Percentiles rank a stretch among this genome's conserved stretches.
These are phyloP conservation scores for Tenualosa thibaudeaui DNA, from an alignment of 2,797 vertebrate species.

Conservation along the genomic window DNA sequence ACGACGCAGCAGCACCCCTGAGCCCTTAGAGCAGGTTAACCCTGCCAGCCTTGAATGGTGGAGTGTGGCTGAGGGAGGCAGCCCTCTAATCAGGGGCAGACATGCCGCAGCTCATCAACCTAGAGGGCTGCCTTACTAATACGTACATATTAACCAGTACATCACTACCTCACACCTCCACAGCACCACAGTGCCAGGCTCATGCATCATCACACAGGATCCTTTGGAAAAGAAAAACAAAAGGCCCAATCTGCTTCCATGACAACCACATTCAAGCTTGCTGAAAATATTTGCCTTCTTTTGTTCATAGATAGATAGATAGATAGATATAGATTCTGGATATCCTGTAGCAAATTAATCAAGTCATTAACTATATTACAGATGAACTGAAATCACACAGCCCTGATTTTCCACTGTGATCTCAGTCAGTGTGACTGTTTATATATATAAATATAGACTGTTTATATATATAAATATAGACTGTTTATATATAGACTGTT, in stretches of 20 bases:
- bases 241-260: neutral
- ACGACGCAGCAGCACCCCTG: neutral
- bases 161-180: constrained; percentile 5
- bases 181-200: neutral
- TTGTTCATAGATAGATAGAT: neutral
- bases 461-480: no score
- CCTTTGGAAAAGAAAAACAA: neutral
- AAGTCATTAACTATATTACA: neutral
- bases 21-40: neutral
- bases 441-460: no score
- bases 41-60: neutral
- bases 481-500: no score
- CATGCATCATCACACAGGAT: neutral
- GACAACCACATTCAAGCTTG: neutral
- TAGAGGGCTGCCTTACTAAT: constrained; percentile 47
- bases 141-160: constrained; percentile 57
- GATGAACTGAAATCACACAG: neutral
- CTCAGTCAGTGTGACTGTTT: neutral
- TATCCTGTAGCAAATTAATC: no score
- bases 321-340: no score
- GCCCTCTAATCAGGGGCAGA: neutral
- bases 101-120: constrained; percentile 6
- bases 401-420: neutral
- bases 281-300: neutral
- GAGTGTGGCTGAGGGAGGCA: neutral